Evolutionary conservation across 2,797 vertebrate species (phyloP).

Genomic region (Morelia viridis): DNA sequence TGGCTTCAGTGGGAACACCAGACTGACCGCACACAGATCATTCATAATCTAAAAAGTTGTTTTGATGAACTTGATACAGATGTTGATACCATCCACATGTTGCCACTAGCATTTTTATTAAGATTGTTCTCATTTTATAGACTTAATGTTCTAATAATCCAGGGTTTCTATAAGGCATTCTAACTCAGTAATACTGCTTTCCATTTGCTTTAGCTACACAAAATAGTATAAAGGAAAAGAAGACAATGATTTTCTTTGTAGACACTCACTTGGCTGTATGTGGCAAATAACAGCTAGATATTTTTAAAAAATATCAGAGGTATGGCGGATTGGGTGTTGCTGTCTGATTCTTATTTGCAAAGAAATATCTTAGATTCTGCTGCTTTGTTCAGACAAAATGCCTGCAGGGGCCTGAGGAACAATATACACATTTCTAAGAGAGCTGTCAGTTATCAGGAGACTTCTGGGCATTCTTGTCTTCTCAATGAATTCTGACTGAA

Average conservation of each 20-base stretch:
- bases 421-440: no score
- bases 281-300: not conserved
- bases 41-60: not conserved
- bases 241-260: not conserved
- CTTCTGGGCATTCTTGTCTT: no score
- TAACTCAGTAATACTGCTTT: not conserved
- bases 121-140: not conserved
- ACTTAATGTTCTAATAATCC: not conserved
- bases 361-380: no score
- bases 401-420: no score
- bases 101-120: not conserved
- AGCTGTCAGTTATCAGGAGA: no score
- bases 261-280: no score
- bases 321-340: no score
- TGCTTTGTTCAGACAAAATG: no score
- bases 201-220: not conserved
- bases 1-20: not conserved
- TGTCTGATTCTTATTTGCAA: no score
- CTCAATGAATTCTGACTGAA: no score
- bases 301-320: no score
- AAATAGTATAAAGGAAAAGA: not conserved
- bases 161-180: not conserved
- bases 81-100: not conserved
- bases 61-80: not conserved
- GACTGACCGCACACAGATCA: not conserved